Base-by-base conservation (phyloP, 1,140 invertebrate genomes). In the Bombus affinis region DNA sequence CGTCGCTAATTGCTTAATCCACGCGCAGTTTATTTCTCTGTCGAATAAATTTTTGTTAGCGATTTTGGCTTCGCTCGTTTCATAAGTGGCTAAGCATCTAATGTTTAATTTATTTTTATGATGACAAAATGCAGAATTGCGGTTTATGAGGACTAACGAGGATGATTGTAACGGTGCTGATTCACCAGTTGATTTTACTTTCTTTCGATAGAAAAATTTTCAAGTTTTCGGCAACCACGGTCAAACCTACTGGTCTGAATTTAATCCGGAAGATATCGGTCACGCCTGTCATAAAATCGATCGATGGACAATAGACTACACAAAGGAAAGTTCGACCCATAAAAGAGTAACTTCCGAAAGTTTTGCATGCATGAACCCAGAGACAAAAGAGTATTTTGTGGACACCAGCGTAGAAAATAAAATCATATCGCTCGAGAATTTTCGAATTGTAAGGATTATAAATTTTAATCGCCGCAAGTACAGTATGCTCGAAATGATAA, bases 41-140 rank as follows among this genome's bases (percentile, higher is more conserved):
- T 32, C 65, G 47, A 78, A 70, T 83, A 57, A 70, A 83, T 78
- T 83, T 47, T 83, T 44, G 74, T 83, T 76, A 77, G 35, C 42
- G 42, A 53, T 76, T 44, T 62, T 37, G 47, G n/a, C 0, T 35
- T 44, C 4, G 32, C 28, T 25, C 22, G 32, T 75, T 75, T 32
- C 35, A 35, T 44, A 25, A 37, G 72, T 15, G 35, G 5, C 42
- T 8, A 37, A 44, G 18, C 15, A 10, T 68, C 66, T 39, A 73
- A 76, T 62, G 44, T 39, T 18, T 57, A 53, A 77, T 76, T 70
- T 22, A 28, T 6, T 4, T 47, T 47, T 37, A 39, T 39, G 44
- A 53, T 39, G 18, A 66, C 18, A 42, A 82, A 44, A 42, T 10
- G 35, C 28, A 12, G 1, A 18, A 9, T 22, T 28, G 42, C 15